Evolutionary conservation across 2,113 vertebrate species (phyloP).

Genomic region (Aplodontia rufa): DNA sequence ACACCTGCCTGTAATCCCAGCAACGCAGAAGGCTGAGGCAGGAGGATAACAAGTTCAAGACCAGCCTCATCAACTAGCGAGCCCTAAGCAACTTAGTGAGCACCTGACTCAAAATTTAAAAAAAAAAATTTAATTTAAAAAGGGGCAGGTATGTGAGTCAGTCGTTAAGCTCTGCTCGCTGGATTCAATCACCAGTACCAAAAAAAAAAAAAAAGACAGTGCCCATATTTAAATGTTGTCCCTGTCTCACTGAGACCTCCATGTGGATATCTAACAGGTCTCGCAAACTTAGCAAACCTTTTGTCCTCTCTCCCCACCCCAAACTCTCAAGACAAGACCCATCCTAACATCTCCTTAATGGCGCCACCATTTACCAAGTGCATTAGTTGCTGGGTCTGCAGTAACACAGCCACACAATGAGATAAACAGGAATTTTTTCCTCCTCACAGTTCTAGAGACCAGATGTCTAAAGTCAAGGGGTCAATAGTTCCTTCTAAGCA

Average conservation of each 20-base stretch:
- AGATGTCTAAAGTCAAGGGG: neutral
- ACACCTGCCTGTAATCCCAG: no score
- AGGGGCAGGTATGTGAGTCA: no score
- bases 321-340: neutral
- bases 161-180: no score
- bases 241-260: neutral
- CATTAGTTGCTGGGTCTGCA: neutral
- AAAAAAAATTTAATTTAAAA: no score
- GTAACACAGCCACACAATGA: neutral
- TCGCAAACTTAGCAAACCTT: neutral
- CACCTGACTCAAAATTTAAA: no score
- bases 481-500: neutral
- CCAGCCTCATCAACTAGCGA: no score
- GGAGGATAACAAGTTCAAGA: no score
- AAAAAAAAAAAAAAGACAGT: no score
- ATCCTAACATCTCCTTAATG: neutral
- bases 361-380: rapidly evolving
- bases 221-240: neutral
- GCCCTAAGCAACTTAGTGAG: no score
- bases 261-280: neutral
- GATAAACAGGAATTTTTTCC: neutral
- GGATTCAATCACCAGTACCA: no score
- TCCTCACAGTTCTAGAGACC: neutral
- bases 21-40: no score
- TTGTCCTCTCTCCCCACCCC: neutral